Evolutionary conservation across 2,888 invertebrate species (phyloP), one percentile per base, ranked within the genome.

Genomic region (Heterodera filipjevi): DNA sequence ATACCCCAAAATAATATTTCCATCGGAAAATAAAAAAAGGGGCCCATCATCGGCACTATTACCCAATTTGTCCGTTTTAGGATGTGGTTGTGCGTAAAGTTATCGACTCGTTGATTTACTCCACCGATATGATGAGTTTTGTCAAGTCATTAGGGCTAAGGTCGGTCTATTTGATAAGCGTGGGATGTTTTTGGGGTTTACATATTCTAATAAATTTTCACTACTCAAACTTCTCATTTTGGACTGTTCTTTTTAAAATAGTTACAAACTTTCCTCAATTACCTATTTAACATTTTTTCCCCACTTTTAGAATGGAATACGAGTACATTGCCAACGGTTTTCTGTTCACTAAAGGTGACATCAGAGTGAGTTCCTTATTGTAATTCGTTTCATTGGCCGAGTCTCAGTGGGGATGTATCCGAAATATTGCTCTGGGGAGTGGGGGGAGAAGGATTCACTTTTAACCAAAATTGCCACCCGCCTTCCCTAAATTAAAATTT

Each of bases 71-170:
- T 66, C 33, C 33, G 16, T 33, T 35, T 68, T 16, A 68, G 68
- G 68, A 75, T 19, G 77, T 80, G 44, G 82, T 84, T n/a, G 83
- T 83, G 30, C 72, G 83, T 8, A 83, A 84, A 32, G 78, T 77
- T 32, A 77, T 83, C 46, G 83, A 83, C 49, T 83, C 83, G 27
- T 27, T 79, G 35, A 70, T 82, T 16, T 74, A 72, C 44, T 85
- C 83, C 8, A 79, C 78, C 22, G 71, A 81, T 46, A 82, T 84
- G 81, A 83, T 83, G 83, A 82, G 80, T 3, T 85, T 84, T 66
- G 77, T 83, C 14, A 83, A 84, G 44, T 66, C 80, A 3, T 75
- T 83, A 22, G 83, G 83, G 49, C 53, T 82, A 5, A 77, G 82
- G 76, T 81, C 66, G 27, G 53, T 46, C 71, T 0, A 71, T n/a